Evolutionary conservation across 2,888 invertebrate genomes (phyloP).

Genomic region (Alentia gelatinosa): DNA sequence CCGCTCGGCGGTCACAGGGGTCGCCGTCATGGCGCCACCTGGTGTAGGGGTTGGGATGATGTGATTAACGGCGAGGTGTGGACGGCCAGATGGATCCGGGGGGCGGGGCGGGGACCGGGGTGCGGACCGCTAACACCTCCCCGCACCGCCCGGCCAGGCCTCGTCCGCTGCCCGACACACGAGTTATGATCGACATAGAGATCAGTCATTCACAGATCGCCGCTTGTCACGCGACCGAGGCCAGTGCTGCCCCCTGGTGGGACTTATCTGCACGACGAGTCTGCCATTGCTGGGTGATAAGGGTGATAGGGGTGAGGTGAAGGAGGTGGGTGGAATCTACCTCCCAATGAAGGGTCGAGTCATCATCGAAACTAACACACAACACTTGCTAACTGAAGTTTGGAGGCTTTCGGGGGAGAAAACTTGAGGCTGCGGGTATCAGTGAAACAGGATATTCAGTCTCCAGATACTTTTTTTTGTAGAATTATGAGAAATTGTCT

Average conservation of each 20-base stretch:
- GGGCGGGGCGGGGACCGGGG: not conserved
- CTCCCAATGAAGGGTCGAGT: no score
- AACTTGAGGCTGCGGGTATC: no score
- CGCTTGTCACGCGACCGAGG: not conserved
- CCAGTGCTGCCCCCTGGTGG: no score
- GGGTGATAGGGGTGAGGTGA: not conserved
- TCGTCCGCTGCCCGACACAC: not conserved
- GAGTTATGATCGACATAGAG: not conserved
- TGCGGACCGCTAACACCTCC: not conserved
- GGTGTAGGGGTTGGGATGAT: not conserved
- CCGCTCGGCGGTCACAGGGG: constrained; percentile 18
- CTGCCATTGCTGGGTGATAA: no score
- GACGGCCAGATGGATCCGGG: not conserved
- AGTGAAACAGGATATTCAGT: no score
- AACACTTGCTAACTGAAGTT: no score
- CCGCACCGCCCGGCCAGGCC: not conserved
- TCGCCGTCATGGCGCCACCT: not conserved
- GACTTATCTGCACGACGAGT: no score
- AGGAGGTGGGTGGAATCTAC: no score
- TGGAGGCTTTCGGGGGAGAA: no score
- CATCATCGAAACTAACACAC: no score
- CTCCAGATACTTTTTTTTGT: no score
- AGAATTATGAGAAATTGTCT: no score
- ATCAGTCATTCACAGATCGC: not conserved
- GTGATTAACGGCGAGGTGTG: constrained; percentile 24